Evolutionary conservation across 30 jellyfish, hydroid and myxozoan genomes (phyloP).

Genomic region (Cassiopea andromeda): DNA sequence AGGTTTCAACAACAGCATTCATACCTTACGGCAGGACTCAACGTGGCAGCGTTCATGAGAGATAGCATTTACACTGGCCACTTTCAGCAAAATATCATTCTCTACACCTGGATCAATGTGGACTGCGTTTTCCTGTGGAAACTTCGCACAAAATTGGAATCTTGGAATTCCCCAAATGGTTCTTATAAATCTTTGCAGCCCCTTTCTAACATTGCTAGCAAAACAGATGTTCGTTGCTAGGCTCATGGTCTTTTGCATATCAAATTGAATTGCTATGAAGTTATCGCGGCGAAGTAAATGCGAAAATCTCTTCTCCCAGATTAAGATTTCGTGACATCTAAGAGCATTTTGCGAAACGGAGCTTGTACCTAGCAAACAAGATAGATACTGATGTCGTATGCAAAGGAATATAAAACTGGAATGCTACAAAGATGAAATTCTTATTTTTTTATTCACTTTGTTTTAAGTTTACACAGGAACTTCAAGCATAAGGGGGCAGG

Average conservation of each 20-base stretch:
- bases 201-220: neutral
- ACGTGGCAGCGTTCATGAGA: neutral
- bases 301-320: neutral
- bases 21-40: neutral
- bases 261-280: neutral
- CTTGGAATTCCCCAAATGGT: neutral
- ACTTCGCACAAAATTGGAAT: neutral
- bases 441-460: too few species aligned
- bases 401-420: too few species aligned
- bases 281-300: neutral
- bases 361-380: neutral
- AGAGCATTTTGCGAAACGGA: conserved; percentile 5
- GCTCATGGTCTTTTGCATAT: neutral
- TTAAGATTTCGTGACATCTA: neutral
- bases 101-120: neutral
- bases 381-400: neutral
- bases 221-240: neutral
- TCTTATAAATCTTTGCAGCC: neutral
- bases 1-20: neutral
- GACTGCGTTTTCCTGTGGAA: neutral
- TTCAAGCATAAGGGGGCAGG: too few species aligned
- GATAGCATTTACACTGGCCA: neutral
- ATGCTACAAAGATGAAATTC: too few species aligned
- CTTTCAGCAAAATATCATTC: neutral
- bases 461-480: too few species aligned